Evolutionary conservation across 2,888 invertebrate species (phyloP).

Genomic region (Napeogenes inachia): DNA sequence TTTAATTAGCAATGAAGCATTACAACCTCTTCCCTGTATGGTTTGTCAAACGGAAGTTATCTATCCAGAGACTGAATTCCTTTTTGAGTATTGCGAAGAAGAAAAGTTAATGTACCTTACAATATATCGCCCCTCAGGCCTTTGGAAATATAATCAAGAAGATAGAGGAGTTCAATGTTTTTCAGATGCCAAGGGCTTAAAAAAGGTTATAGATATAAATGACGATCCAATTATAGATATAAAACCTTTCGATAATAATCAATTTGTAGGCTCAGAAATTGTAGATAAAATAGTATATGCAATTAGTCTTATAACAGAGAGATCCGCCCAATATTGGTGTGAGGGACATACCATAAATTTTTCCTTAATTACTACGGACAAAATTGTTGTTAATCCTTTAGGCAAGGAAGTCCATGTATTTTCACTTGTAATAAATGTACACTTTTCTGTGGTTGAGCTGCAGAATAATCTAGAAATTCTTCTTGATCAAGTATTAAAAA

Average conservation of each 20-base stretch:
- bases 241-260: slow-evolving; percentile 18
- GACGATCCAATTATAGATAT: slow-evolving; percentile 46
- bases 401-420: slow-evolving; percentile 58
- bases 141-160: slow-evolving; percentile 66
- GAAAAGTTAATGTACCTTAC: slow-evolving; percentile 63
- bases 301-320: slow-evolving; percentile 68
- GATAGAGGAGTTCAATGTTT: slow-evolving; percentile 78
- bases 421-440: slow-evolving; percentile 52
- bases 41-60: slow-evolving; percentile 57
- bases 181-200: slow-evolving; percentile 76
- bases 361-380: slow-evolving; percentile 66
- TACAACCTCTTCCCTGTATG: slow-evolving; percentile 50
- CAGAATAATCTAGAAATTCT: slow-evolving; percentile 36
- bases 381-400: slow-evolving; percentile 69
- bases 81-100: slow-evolving; percentile 51
- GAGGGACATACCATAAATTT: slow-evolving; percentile 76
- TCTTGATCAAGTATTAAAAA: slow-evolving; percentile 37
- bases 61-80: slow-evolving; percentile 50
- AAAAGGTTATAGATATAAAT: slow-evolving; percentile 62
- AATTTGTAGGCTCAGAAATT: slow-evolving; percentile 23
- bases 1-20: slow-evolving; percentile 38
- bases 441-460: slow-evolving; percentile 37
- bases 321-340: slow-evolving; percentile 82
- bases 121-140: slow-evolving; percentile 74
- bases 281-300: slow-evolving; percentile 67